Conservation (phyloP, 2,113 vertebrate genomes). For the Corvus cornix region DNA sequence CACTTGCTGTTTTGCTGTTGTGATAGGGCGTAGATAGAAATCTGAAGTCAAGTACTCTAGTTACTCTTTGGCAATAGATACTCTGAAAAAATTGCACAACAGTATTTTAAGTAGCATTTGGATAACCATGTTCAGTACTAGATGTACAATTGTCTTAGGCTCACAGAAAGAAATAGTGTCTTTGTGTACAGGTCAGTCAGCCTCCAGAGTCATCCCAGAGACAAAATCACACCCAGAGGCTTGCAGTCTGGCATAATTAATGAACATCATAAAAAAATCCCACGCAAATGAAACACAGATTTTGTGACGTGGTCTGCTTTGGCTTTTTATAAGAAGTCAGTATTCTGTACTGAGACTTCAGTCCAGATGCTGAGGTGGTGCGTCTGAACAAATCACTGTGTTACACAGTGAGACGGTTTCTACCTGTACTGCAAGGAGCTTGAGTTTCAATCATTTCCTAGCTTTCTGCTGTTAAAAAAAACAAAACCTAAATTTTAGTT, state of each 20-base stretch:
- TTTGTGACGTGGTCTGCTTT: neutral
- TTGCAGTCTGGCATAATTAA: neutral
- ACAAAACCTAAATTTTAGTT: neutral
- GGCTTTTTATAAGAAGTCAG: neutral
- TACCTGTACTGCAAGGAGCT: neutral
- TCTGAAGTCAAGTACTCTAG: neutral
- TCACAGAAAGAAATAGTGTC: neutral
- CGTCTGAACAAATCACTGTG: fast-evolving
- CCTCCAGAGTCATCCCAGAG: neutral
- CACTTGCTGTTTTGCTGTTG: neutral
- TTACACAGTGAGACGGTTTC: neutral
- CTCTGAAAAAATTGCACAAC: neutral
- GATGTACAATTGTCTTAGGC: neutral
- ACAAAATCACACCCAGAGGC: neutral
- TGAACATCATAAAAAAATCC: neutral
- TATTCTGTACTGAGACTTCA: neutral
- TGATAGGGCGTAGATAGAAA: neutral
- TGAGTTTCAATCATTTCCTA: neutral
- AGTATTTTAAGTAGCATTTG: neutral
- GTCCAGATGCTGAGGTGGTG: neutral
- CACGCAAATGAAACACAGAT: neutral
- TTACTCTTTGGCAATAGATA: neutral
- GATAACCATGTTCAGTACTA: neutral
- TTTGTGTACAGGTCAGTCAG: neutral
- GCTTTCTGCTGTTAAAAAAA: neutral